Conservation (phyloP, 2,113 vertebrate species). For the human (Homo sapiens) region DNA sequence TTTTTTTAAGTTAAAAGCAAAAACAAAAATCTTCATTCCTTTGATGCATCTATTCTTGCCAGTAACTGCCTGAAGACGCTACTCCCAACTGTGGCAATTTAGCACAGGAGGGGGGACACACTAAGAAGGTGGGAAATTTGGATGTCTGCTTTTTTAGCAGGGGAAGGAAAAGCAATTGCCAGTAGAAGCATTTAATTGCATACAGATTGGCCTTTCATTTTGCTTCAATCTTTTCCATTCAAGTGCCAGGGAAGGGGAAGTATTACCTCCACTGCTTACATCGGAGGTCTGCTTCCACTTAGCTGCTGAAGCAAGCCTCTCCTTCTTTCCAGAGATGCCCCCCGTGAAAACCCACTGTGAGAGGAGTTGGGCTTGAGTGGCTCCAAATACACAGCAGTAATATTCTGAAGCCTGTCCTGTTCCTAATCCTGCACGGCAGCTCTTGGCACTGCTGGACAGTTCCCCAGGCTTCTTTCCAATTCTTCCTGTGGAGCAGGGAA, state of each 20-base stretch:
- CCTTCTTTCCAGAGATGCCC: neutral
- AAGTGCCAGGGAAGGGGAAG: neutral
- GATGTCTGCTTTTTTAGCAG: neutral
- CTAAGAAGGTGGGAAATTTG: neutral
- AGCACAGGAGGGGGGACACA: neutral
- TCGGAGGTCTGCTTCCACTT: neutral
- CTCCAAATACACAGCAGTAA: accelerated
- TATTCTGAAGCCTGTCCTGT: neutral
- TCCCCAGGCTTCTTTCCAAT: neutral
- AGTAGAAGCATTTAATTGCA: conserved; percentile 59
- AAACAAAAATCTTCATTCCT: neutral
- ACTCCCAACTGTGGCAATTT: neutral
- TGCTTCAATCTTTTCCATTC: neutral
- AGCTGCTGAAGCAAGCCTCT: neutral
- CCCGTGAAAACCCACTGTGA: neutral
- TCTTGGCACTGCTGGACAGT: neutral
- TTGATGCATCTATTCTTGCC: neutral
- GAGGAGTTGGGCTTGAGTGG: neutral
- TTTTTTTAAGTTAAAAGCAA: neutral
- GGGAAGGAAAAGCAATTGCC: neutral
- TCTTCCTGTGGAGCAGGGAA: neutral
- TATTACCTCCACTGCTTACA: neutral
- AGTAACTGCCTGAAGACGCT: neutral
- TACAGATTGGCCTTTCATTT: conserved; percentile 44
- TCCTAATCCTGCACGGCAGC: accelerated